Evolutionary conservation across 53 echinoderm and acorn worm species (phyloP).

Genomic region (Apostichopus leukothele): DNA sequence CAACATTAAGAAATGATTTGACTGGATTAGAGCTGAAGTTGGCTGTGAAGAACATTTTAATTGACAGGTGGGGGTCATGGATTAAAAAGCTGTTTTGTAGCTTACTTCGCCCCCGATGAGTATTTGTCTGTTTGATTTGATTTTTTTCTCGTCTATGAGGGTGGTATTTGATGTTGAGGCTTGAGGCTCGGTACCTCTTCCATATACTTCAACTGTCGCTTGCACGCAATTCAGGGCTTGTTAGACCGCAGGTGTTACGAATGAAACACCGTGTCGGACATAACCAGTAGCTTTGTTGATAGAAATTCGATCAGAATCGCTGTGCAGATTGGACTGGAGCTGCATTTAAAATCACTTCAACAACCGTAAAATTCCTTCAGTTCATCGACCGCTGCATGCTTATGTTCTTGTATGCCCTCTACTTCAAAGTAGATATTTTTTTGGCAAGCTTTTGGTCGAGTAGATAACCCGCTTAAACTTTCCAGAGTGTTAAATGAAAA

Average conservation of each 20-base stretch:
- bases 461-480: too few species aligned
- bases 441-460: too few species aligned
- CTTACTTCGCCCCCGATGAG: constrained; percentile 14
- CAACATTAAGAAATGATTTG: not conserved
- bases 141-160: constrained; percentile 24
- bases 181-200: constrained; percentile 36
- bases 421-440: too few species aligned
- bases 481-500: too few species aligned
- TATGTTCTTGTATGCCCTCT: not conserved
- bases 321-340: constrained; percentile 40
- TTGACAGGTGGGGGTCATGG: constrained; percentile 42
- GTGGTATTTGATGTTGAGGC: constrained; percentile 41
- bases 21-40: constrained; percentile 19
- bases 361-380: constrained; percentile 31
- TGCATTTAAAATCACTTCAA: constrained; percentile 47
- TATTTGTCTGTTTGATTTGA: constrained; percentile 44
- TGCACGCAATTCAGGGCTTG: constrained; percentile 40
- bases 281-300: constrained; percentile 36
- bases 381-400: constrained; percentile 17
- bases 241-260: constrained; percentile 44
- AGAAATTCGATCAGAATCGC: constrained; percentile 41
- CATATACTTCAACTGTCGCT: constrained; percentile 34
- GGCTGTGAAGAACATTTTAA: constrained; percentile 26
- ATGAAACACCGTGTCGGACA: constrained; percentile 46
- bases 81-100: constrained; percentile 31